Conservation (phyloP, 2,888 invertebrate genomes). For the Drosophila borealis region DNA sequence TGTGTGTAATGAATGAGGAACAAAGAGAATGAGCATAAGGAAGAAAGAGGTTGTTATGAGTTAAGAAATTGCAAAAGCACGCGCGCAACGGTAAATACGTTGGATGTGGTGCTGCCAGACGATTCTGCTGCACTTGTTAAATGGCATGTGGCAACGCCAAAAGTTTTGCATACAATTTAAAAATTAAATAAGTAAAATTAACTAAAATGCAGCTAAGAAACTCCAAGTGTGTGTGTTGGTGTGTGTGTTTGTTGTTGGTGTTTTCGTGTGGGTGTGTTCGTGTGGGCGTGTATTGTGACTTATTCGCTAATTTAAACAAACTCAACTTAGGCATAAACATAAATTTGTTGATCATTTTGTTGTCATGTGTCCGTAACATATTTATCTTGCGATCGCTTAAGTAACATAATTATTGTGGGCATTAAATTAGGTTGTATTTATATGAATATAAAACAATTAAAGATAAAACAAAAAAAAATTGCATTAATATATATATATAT, state of each 20-base stretch:
- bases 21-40: conserved; percentile 1
- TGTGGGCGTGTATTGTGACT: conserved; percentile 20
- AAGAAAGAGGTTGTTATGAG: conserved; percentile 5
- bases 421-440: conserved; percentile 34
- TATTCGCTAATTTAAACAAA: conserved; percentile 41
- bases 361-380: conserved; percentile 36
- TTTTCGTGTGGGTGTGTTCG: conserved; percentile 24
- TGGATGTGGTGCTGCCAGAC: conserved; percentile 12
- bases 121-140: neutral
- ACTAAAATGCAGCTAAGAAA: conserved; percentile 58
- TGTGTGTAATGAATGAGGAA: conserved; percentile 20
- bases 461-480: conserved; percentile 30
- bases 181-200: conserved; percentile 36
- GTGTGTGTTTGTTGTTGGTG: conserved; percentile 11
- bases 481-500: conserved; percentile 5
- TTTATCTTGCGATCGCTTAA: conserved; percentile 31
- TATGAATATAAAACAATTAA: conserved; percentile 41
- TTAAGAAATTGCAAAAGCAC: conserved; percentile 13
- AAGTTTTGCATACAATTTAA: conserved; percentile 8
- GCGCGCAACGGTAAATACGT: conserved; percentile 17
- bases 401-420: conserved; percentile 43
- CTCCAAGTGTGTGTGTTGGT: conserved; percentile 10
- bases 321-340: conserved; percentile 49
- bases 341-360: conserved; percentile 30
- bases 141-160: conserved; percentile 21